Conservation (phyloP, 2,888 invertebrate species). For the Hemicrepidius hirtus region DNA sequence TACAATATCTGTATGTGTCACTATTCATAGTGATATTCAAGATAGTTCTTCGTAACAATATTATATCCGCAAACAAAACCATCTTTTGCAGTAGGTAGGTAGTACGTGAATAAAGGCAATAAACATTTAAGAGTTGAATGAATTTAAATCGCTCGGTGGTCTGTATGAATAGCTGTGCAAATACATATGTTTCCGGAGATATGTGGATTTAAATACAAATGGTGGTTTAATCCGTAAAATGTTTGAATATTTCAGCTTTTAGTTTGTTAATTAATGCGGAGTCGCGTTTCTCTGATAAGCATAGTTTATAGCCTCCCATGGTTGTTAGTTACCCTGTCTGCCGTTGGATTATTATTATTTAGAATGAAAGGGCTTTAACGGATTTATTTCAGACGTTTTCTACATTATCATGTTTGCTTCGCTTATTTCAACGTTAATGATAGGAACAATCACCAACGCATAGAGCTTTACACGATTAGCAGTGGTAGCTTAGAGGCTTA, state of each 20-base stretch:
- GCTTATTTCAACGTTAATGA: background rate
- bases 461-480: no score
- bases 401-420: conserved; percentile 18
- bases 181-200: conserved; percentile 68
- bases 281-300: conserved; percentile 67
- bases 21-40: conserved; percentile 13
- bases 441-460: no score
- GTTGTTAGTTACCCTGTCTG: conserved; percentile 52
- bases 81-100: conserved; percentile 51
- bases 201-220: conserved; percentile 63
- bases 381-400: conserved; percentile 35
- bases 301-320: conserved; percentile 62
- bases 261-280: conserved; percentile 68
- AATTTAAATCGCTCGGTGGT: conserved; percentile 52
- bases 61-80: conserved; percentile 43
- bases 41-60: conserved; percentile 36
- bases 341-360: conserved; percentile 48
- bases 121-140: conserved; percentile 57
- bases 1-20: conserved; percentile 2
- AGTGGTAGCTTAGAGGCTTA: no score
- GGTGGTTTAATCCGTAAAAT: conserved; percentile 62
- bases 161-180: conserved; percentile 64
- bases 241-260: conserved; percentile 66
- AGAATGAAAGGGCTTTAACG: conserved; percentile 46
- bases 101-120: conserved; percentile 57